phyloP scores from a whole-genome alignment of 2,888 invertebrate species.

The Cerastis rubricosa region DNA sequence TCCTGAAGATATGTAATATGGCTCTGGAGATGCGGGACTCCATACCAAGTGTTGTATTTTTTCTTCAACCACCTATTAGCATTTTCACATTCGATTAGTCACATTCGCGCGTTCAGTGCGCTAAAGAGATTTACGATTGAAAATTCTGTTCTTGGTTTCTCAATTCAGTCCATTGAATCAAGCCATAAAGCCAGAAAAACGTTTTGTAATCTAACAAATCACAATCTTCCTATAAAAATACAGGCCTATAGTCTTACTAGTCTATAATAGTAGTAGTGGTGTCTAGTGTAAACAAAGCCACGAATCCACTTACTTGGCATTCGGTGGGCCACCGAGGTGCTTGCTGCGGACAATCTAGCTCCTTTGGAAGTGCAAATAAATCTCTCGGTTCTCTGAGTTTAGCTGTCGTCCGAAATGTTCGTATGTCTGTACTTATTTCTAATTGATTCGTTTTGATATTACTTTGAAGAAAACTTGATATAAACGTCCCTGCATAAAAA shows the following conservation, averaged over 20 bases:
- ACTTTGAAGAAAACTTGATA: constrained; percentile 92
- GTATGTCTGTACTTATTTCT: constrained; percentile 93
- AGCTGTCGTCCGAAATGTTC: constrained; percentile 92
- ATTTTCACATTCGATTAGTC: constrained; percentile 8
- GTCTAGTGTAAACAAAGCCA: neutral
- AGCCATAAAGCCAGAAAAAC: neutral
- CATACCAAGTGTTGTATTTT: constrained; percentile 94
- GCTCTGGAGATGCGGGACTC: constrained; percentile 94
- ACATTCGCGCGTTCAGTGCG: neutral
- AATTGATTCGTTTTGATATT: constrained; percentile 93
- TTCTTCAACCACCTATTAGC: constrained; percentile 94
- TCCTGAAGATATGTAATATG: constrained; percentile 94
- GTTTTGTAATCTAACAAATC: neutral
- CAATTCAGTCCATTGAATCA: neutral
- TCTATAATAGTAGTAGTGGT: neutral
- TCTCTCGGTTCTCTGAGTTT: constrained; percentile 93
- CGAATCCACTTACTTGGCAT: constrained; percentile 93
- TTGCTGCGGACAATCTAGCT: constrained; percentile 94
- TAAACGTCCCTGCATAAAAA: constrained; percentile 88
- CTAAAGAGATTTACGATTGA: neutral
- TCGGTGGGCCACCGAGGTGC: constrained; percentile 97
- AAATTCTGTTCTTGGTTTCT: neutral
- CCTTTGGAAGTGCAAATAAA: constrained; percentile 93
- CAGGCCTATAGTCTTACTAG: neutral
- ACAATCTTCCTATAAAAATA: neutral